Percentiles rank a stretch among this genome's conserved stretches.
phyloP scores from a whole-genome alignment of 2,113 vertebrate genomes.

The Glaucidium brasilianum region DNA sequence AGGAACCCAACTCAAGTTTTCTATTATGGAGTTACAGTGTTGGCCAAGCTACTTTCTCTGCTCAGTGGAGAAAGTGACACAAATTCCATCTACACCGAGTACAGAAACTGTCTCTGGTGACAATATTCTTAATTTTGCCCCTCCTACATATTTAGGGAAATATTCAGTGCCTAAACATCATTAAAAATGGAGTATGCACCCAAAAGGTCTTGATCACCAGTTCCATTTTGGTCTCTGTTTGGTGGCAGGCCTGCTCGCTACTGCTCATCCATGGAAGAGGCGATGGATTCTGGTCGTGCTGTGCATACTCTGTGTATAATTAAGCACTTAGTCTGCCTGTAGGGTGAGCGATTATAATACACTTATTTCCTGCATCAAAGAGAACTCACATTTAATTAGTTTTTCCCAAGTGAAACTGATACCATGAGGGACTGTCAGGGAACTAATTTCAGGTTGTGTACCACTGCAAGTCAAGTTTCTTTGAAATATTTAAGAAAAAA shows the following conservation, averaged over 20 bases:
- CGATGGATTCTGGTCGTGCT: background rate
- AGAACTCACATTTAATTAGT: slow-evolving; percentile 38
- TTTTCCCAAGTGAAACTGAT: slow-evolving; percentile 41
- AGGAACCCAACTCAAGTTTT: background rate
- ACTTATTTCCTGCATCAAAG: slow-evolving; percentile 37
- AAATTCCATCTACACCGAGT: background rate
- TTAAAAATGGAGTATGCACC: background rate
- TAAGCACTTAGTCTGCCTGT: background rate
- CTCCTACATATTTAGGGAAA: background rate
- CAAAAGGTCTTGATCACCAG: background rate
- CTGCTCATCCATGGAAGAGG: background rate
- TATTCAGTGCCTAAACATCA: background rate
- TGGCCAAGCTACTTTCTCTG: background rate
- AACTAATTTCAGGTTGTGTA: slow-evolving; percentile 28
- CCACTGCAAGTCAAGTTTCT: background rate
- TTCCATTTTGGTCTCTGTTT: background rate
- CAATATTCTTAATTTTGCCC: background rate
- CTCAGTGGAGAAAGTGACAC: background rate
- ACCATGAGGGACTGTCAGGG: background rate
- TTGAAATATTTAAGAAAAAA: slow-evolving; percentile 16
- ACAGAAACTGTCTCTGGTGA: background rate
- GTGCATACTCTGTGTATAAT: background rate
- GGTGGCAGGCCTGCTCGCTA: background rate
- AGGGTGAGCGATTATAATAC: background rate
- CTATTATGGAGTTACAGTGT: background rate